phyloP scores from a whole-genome alignment of 2,113 vertebrate species.

The Todiramphus saurophagus region DNA sequence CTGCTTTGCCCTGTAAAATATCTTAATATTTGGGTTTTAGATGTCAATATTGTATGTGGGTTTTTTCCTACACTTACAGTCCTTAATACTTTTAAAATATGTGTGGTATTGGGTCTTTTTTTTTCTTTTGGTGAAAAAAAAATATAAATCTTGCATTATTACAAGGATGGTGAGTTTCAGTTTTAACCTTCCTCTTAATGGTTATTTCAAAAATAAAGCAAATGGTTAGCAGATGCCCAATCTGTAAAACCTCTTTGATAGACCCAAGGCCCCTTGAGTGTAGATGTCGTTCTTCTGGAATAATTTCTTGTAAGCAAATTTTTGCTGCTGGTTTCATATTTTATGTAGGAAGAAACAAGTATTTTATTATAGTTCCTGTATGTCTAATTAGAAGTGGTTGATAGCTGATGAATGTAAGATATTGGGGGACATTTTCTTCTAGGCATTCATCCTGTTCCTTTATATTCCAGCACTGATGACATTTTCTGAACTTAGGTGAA shows the following conservation, averaged over 20 bases:
- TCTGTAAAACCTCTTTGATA: not conserved
- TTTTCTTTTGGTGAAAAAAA: constrained; percentile 4
- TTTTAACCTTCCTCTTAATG: constrained; percentile 30
- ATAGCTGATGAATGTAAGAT: not conserved
- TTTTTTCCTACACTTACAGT: not conserved
- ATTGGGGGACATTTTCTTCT: not conserved
- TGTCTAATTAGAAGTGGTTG: not conserved
- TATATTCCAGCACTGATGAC: not conserved
- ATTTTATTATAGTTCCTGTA: constrained; percentile 2
- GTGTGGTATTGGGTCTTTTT: not conserved
- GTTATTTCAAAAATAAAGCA: constrained; percentile 6
- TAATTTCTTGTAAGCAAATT: not conserved
- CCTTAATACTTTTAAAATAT: not conserved
- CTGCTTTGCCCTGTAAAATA: constrained; percentile 44
- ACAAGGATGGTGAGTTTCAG: not conserved
- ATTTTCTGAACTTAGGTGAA: not conserved
- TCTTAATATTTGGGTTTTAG: constrained; percentile 33
- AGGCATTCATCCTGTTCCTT: not conserved
- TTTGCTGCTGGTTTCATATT: constrained; percentile 9
- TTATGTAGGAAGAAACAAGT: not conserved
- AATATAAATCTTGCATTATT: not conserved
- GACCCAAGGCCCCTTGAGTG: not conserved
- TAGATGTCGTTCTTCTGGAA: not conserved
- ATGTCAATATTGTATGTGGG: not conserved
- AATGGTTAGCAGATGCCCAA: not conserved